Base-by-base conservation (phyloP, 2,797 vertebrate genomes). In the Oryzias sinensis region DNA sequence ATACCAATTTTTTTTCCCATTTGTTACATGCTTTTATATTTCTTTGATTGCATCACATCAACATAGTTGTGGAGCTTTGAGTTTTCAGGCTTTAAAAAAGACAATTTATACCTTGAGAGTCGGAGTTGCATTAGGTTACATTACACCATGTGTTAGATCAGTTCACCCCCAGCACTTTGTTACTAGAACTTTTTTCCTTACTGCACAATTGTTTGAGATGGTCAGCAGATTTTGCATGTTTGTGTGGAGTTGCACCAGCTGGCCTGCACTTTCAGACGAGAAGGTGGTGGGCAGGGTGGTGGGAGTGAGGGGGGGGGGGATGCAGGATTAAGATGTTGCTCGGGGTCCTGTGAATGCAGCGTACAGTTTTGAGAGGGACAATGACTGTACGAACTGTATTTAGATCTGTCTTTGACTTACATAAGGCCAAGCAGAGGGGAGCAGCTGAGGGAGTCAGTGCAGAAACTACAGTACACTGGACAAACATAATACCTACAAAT, bases 391-490 rank as follows among this genome's bases (percentile, higher is more conserved):
- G 75, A 64, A 90, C 88, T 88, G 87, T 88, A 88, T 91, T 90
- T 81, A 85, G 80, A 85, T 85, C 71, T 79, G 82, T 88, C 84
- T 90, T 79, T 14, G 60, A 51, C 77, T 92, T 90, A 89, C 80
- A 59, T 89, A 91, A 89, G 72, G 72, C 65, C 2, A 49, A 60
- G 79, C 67, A 74, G 76, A 65, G 76, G 61, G 79, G 75, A 79
- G 79, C 74, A 77, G 83, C 70, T 81, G 80, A 86, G 77, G 85
- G 84, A 77, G 83, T 82, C 74, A 65, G 72, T 68, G 76, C 73
- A 81, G 75, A 89, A 86, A 79, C 85, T 86, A 91, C 87, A 91
- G 87, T 88, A 88, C 89, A 88, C 87, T 91, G 90, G 88, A 88
- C 86, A 91, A 91, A 92, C 86, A 92, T 88, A 92, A 92, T 90